Base-by-base conservation (phyloP, 2,113 vertebrate genomes). In the Cryptoleucopteryx plumbea region DNA sequence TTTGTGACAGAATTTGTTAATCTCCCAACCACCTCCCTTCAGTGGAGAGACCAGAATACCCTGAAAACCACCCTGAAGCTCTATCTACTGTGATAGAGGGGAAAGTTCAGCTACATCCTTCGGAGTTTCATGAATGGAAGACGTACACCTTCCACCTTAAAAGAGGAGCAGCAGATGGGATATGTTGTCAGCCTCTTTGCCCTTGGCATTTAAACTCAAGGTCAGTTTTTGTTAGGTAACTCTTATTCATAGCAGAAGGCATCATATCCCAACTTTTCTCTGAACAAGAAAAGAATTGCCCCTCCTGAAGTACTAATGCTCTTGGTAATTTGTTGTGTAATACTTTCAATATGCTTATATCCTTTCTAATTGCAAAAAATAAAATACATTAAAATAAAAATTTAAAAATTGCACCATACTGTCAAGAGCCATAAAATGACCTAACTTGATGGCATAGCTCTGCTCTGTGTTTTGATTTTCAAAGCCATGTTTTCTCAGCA, bases 401-500 rank as follows among this genome's bases (percentile, higher is more conserved):
- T 43, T 89, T 87, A 4, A 66, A 79, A 82, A n/a, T 90, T 90
- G 34, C 61, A 82, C 68, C 88, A 90, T 84, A 62, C n/a, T 78
- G 59, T 93, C 86, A 95, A 92, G 25, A 94, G n/a, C 62, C 86
- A 84, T 86, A 85, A 94, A 90, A 86, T 93, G 25, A 93, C 84
- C 88, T 95, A 90, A 92, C 82, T 74, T 61, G n/a, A 79, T 80
- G 62, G 32, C 8, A 9, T 94, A 91, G 29, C 67, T 96, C 36
- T 94, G 71, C 25, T 93, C 80, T 86, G 53, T 95, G 32, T 90
- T 96, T 95, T 93, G 74, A 93, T 97, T 97, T 92, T 89, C 77
- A 90, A 66, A 94, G n/a, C 42, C 13, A 55, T 70, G 62, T 93
- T 95, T 94, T 88, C 84, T 88, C 67, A 91, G 66, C 62, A 82